Evolutionary conservation across 1,140 invertebrate genomes (phyloP), one percentile per base, ranked within the genome.

Genomic region (Neodiprion lecontei): DNA sequence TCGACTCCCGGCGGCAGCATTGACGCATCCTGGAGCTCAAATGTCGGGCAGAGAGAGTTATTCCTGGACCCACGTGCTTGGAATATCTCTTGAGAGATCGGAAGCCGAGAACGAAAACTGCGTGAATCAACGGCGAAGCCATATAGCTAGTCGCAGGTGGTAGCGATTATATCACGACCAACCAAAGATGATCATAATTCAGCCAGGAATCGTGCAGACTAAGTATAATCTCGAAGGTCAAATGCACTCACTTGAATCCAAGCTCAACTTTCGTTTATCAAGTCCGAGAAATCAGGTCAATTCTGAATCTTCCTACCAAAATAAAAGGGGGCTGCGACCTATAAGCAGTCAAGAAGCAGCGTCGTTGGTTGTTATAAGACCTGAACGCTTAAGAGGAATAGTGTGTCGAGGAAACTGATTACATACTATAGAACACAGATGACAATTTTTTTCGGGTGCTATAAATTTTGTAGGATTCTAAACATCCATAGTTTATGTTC

Each of bases 61-160:
- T 82, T 79, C 79, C 73, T 70, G 66, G 79, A 76, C 49, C 78
- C 79, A 82, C 76, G 81, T 80, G 78, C 65, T 79, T 80, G 12
- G 61, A 12, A 69, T 73, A 75, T 80, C 75, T 48, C 65, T n/a
- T 73, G 48, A 50, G 12, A 47, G 21, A 69, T 69, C 67, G 67
- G 40, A 69, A 69, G 17, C 40, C 9, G 40, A 11, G 21, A 69
- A 12, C 67, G 40, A 17, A 23, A 69, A 69, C 7, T 14, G 9
- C n/a, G 7, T 9, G 67, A 69, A 69, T 69, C 67, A 69, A 8
- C 67, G 21, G 12, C 5, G 2, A 40, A 40, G 28, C 28, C 28
- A 5, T 40, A 40, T 40, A 40, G 28, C 28, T 40, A 40, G 28
- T 40, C 28, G 28, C 28, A 40, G 28, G 28, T 40, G 28, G 28